phyloP scores from a whole-genome alignment of 2,113 vertebrate genomes.

The Microcebus lehilahytsara region DNA sequence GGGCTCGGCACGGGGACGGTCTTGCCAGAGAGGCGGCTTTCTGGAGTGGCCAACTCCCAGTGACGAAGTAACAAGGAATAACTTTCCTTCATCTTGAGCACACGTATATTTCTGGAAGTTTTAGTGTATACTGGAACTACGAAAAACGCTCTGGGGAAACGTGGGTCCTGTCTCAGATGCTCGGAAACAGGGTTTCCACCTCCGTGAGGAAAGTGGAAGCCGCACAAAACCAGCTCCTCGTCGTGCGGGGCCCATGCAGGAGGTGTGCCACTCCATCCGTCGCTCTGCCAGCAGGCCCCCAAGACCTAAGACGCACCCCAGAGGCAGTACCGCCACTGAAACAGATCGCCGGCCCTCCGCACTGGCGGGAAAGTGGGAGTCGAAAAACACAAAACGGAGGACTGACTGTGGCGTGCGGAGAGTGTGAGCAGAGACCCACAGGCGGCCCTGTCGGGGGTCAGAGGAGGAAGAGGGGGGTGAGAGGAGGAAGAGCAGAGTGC shows the following conservation, averaged over 20 bases:
- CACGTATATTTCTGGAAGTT: not conserved
- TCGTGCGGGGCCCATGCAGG: accelerated
- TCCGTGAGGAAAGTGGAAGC: not conserved
- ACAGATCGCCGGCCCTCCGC: no score
- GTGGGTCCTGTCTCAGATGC: not conserved
- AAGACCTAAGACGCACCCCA: not conserved
- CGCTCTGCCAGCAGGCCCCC: accelerated
- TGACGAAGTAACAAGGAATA: not conserved
- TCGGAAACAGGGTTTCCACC: not conserved
- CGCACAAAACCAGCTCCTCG: accelerated
- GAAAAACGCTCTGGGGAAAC: not conserved
- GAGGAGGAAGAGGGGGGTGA: no score
- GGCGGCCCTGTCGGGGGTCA: no score
- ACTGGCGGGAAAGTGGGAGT: not conserved
- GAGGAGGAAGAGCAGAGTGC: no score
- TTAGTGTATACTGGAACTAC: not conserved
- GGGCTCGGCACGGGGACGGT: no score
- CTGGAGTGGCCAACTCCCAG: not conserved
- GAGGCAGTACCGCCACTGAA: accelerated
- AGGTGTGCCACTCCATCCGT: not conserved
- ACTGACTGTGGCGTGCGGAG: not conserved
- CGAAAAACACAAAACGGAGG: no score
- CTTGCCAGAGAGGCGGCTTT: not conserved
- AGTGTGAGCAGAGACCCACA: no score
- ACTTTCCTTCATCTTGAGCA: not conserved